Conservation (phyloP, 2,888 invertebrate genomes). For the Incurvaria masculella region DNA sequence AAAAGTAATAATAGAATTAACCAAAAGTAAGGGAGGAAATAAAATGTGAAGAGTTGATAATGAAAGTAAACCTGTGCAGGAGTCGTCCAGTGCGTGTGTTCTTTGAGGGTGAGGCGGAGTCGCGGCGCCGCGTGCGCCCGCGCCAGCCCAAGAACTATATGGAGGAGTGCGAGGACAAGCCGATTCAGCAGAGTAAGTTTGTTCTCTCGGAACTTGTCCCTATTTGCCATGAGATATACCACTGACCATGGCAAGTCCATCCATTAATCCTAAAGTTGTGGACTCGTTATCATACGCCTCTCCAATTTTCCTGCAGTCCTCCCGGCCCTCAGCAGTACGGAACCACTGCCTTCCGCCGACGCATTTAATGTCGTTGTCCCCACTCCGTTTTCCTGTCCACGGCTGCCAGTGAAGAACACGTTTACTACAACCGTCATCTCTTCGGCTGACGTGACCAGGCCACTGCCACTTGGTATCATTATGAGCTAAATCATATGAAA, state of each 20-base stretch:
- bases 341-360: background rate
- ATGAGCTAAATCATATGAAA: too few species aligned
- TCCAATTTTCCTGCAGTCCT: background rate
- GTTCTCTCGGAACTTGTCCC: too few species aligned
- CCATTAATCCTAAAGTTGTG: too few species aligned
- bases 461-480: too few species aligned
- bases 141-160: slow-evolving; percentile 44
- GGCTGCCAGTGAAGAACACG: background rate
- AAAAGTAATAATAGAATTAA: too few species aligned
- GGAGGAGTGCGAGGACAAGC: slow-evolving; percentile 51
- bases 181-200: slow-evolving; percentile 41
- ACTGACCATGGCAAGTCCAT: too few species aligned
- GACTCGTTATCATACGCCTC: background rate
- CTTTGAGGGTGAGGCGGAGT: slow-evolving; percentile 43
- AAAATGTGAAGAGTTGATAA: background rate
- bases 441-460: too few species aligned
- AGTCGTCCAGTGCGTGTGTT: slow-evolving; percentile 45
- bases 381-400: background rate
- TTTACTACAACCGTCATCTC: background rate
- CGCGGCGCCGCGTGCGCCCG: slow-evolving; percentile 36
- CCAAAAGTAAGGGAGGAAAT: background rate
- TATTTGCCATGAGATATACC: too few species aligned
- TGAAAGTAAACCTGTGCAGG: too few species aligned
- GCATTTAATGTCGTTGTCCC: background rate
- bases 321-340: background rate